These are phyloP conservation scores for Rhynchophorus ferrugineus DNA, from an alignment of 1,140 invertebrate species.

Conservation along the genomic window DNA sequence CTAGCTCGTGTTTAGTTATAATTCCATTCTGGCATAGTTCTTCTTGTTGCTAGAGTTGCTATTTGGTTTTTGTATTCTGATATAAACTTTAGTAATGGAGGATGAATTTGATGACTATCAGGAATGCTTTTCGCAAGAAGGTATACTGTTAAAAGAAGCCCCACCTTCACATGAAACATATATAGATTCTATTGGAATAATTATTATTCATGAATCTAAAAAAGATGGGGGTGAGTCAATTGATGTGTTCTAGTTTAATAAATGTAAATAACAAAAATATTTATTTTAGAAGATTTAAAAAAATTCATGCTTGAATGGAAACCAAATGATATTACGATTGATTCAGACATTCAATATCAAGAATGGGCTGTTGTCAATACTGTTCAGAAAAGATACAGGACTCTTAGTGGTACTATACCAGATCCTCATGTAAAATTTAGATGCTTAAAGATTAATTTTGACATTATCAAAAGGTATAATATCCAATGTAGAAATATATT, in stretches of 20 bases:
- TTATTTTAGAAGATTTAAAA: conserved; percentile 35
- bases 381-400: conserved; percentile 49
- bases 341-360: conserved; percentile 66
- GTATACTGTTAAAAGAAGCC: conserved; percentile 51
- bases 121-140: conserved; percentile 55
- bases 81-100: conserved; percentile 11
- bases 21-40: too few species aligned
- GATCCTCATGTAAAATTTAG: conserved; percentile 35
- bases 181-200: conserved; percentile 51
- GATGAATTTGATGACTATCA: conserved; percentile 16
- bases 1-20: too few species aligned
- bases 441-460: conserved; percentile 55
- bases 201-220: conserved; percentile 47
- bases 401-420: conserved; percentile 45
- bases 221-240: conserved; percentile 8
- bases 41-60: too few species aligned
- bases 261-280: conserved; percentile 25
- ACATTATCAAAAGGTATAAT: conserved; percentile 48
- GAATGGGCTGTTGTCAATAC: conserved; percentile 76
- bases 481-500: not conserved
- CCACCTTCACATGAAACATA: conserved; percentile 48
- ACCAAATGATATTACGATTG: conserved; percentile 63
- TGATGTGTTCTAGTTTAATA: not conserved
- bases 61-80: too few species aligned
- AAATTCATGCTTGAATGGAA: conserved; percentile 68